A percentile compares a stretch with the other conserved stretches of the same genome.
Conservation (phyloP, 2,797 vertebrate species). For the Liasis olivaceus region DNA sequence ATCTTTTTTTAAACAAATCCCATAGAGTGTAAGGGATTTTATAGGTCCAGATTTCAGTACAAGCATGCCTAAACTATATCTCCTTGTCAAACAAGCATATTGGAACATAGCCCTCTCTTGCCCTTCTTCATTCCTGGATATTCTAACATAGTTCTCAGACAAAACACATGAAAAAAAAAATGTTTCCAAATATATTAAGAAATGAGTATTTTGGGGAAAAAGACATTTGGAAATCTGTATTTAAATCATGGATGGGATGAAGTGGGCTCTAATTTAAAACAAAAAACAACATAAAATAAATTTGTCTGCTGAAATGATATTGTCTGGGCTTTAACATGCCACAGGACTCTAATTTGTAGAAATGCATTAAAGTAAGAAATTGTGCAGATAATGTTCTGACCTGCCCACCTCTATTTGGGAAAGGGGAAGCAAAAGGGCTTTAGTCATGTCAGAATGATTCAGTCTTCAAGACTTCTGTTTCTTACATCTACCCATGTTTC, state of each 20-base stretch:
- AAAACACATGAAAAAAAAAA: neutral
- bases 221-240: neutral
- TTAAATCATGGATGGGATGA: neutral
- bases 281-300: neutral
- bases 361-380: neutral
- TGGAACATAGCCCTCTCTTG: neutral
- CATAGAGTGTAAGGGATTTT: neutral
- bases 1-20: neutral
- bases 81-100: neutral
- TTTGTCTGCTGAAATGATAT: neutral
- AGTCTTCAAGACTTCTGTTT: neutral
- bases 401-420: neutral
- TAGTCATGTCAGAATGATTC: neutral
- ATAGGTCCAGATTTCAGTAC: neutral
- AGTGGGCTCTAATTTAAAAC: neutral
- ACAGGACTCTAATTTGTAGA: neutral
- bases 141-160: neutral
- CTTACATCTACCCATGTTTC: neutral
- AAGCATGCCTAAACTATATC: neutral
- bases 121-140: neutral
- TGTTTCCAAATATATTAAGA: neutral
- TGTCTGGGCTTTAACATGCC: neutral
- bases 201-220: neutral
- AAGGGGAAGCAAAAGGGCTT: neutral
- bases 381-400: neutral